These are phyloP conservation scores for Megaleporinus macrocephalus DNA, from an alignment of 2,113 vertebrate species.

Conservation along the genomic window DNA sequence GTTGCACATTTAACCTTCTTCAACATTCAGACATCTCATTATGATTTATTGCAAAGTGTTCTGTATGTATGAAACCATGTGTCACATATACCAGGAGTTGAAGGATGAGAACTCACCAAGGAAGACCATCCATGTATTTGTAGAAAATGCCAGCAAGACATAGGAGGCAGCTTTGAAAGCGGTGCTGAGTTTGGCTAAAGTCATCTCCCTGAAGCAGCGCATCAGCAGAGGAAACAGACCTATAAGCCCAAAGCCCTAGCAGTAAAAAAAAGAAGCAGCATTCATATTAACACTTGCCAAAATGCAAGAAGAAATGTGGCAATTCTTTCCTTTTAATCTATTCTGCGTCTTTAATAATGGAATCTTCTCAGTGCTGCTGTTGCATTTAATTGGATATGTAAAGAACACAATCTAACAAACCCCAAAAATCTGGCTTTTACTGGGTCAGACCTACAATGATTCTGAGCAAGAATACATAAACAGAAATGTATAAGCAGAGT, in stretches of 20 bases:
- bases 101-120: slow-evolving; percentile 54
- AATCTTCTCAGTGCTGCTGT: too few species aligned
- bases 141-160: slow-evolving; percentile 63
- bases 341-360: not conserved
- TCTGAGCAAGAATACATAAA: too few species aligned
- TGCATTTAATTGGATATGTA: too few species aligned
- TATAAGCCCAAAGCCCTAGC: slow-evolving; percentile 60
- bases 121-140: slow-evolving; percentile 68
- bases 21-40: not conserved
- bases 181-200: slow-evolving; percentile 60
- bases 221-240: slow-evolving; percentile 62
- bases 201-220: slow-evolving; percentile 58
- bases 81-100: not conserved
- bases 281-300: not conserved
- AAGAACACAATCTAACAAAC: too few species aligned
- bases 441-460: too few species aligned
- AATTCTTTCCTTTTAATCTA: too few species aligned
- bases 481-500: too few species aligned
- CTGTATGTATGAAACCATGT: not conserved
- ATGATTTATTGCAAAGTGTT: not conserved
- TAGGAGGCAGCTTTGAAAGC: slow-evolving; percentile 52
- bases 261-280: slow-evolving; percentile 4
- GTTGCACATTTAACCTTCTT: not conserved
- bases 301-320: not conserved
- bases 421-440: too few species aligned